Evolutionary conservation across 2,113 vertebrate genomes (phyloP).

Genomic region (Himantopus leucocephalus): DNA sequence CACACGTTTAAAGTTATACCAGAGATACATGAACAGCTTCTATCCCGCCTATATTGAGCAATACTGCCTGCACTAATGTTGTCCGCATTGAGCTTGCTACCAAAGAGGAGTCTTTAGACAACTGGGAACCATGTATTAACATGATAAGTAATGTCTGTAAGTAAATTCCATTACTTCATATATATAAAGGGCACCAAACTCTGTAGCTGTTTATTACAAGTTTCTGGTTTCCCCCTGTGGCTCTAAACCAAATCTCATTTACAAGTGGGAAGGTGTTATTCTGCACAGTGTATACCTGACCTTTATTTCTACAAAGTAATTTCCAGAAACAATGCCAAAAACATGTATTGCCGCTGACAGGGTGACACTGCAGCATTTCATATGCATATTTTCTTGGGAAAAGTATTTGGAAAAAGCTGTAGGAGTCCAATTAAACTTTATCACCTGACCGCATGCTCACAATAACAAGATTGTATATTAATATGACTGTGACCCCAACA

Average conservation of each 20-base stretch:
- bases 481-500: background rate
- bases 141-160: background rate
- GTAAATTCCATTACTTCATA: background rate
- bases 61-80: background rate
- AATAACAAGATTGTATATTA: background rate
- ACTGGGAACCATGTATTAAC: background rate
- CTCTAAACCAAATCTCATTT: conserved; percentile 24
- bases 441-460: background rate
- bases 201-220: background rate
- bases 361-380: background rate
- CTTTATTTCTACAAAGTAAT: conserved; percentile 25
- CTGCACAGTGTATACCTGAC: background rate
- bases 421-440: conserved; percentile 46
- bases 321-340: conserved; percentile 30
- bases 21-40: background rate
- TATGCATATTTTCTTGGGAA: background rate
- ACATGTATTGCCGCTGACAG: background rate
- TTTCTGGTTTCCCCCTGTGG: background rate
- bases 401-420: conserved; percentile 7
- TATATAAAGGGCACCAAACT: background rate
- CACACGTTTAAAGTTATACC: background rate
- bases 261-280: background rate
- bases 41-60: fast-evolving
- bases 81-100: background rate
- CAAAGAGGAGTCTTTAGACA: background rate